Conservation (phyloP, 2,797 vertebrate genomes). For the Neoniphon sammara region DNA sequence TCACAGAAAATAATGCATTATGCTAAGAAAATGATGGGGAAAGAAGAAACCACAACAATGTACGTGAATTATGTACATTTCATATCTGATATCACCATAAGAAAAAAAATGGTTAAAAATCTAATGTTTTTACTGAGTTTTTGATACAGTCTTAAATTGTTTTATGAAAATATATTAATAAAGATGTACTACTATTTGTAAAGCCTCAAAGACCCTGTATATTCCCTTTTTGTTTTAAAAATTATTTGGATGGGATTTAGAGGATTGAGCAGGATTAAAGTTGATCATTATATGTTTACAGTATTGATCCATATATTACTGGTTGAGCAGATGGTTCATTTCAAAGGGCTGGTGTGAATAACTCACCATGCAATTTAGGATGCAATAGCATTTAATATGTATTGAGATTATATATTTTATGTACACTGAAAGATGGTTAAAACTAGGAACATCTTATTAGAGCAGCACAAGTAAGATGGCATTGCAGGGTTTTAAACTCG, state of each 20-base stretch:
- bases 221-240: conserved; percentile 57
- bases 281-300: neutral
- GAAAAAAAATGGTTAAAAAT: conserved; percentile 82
- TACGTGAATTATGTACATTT: conserved; percentile 84
- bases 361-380: neutral
- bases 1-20: conserved; percentile 74
- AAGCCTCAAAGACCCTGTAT: conserved; percentile 74
- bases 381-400: no score
- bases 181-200: conserved; percentile 86
- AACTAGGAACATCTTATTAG: neutral
- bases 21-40: conserved; percentile 72
- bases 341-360: neutral
- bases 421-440: neutral
- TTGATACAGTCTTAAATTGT: conserved; percentile 87
- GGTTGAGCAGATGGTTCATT: neutral
- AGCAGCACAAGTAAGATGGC: neutral
- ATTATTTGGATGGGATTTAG: neutral
- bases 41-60: conserved; percentile 72
- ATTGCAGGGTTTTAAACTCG: neutral
- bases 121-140: conserved; percentile 89
- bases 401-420: neutral
- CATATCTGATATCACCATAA: conserved; percentile 83
- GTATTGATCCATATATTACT: neutral
- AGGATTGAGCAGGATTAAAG: conserved; percentile 4
- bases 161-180: conserved; percentile 87